phyloP scores from a whole-genome alignment of 2,888 invertebrate genomes.

The Folsomia candida region DNA sequence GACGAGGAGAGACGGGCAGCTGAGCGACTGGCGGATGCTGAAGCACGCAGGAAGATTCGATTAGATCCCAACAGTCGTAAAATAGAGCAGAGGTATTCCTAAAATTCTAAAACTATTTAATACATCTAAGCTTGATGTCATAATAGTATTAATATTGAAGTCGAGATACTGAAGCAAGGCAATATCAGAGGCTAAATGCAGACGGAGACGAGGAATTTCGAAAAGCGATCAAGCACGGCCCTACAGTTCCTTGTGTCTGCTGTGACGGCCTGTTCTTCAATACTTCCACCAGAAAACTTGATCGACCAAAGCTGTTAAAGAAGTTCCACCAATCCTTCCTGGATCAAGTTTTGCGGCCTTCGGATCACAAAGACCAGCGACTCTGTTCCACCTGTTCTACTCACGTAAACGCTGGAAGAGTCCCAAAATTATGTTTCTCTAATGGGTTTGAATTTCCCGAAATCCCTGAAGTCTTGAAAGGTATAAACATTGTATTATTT shows the following conservation, averaged over 20 bases:
- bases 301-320: neutral
- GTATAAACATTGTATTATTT: too few species aligned
- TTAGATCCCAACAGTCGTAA: neutral
- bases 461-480: constrained; percentile 39
- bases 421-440: constrained; percentile 18
- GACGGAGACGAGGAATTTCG: neutral
- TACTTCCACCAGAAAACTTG: neutral
- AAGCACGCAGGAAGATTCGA: neutral
- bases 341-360: neutral
- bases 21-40: neutral
- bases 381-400: neutral
- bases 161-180: too few species aligned
- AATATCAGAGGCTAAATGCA: neutral
- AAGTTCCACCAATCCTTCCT: neutral
- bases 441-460: constrained; percentile 25
- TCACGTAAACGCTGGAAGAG: neutral
- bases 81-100: neutral
- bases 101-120: too few species aligned
- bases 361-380: neutral
- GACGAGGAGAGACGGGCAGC: neutral
- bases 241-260: neutral
- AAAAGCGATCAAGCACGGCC: neutral
- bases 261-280: neutral
- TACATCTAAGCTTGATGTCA: too few species aligned
- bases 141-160: too few species aligned